phyloP scores from a whole-genome alignment of 2,797 vertebrate species.

The Todus mexicanus region DNA sequence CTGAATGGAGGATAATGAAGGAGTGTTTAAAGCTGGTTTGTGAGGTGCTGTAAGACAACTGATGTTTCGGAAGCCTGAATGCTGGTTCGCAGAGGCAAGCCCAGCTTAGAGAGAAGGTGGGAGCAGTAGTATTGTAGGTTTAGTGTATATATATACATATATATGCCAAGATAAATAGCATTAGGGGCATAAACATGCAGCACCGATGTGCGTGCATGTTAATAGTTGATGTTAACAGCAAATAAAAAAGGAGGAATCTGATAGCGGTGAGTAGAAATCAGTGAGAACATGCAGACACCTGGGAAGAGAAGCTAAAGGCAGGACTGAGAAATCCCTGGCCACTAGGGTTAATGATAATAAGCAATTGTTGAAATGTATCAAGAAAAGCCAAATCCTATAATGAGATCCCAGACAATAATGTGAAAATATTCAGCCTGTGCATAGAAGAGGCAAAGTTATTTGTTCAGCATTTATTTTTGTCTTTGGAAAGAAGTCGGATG shows the following conservation, averaged over 20 bases:
- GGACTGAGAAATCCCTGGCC: background rate
- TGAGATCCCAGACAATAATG: background rate
- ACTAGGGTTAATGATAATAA: background rate
- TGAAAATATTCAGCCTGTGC: background rate
- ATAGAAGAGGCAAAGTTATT: background rate
- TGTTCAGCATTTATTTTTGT: slow-evolving; percentile 17
- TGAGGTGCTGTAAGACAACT: background rate
- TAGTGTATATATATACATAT: background rate
- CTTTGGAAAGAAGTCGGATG: slow-evolving; percentile 26
- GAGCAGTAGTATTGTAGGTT: background rate
- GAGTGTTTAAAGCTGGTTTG: background rate
- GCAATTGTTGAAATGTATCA: background rate
- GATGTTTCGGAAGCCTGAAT: background rate
- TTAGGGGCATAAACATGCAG: background rate
- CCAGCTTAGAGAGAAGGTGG: background rate
- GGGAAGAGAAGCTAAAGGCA: background rate
- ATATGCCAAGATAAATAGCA: background rate
- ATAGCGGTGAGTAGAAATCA: background rate
- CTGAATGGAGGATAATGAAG: background rate
- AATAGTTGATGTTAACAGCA: background rate
- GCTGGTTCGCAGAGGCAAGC: background rate
- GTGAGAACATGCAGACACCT: background rate
- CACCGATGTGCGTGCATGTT: background rate
- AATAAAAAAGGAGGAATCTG: background rate
- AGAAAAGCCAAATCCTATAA: slow-evolving; percentile 11